These are phyloP conservation scores for Hyaena hyaena DNA, from an alignment of 2,113 vertebrate species.

Conservation along the genomic window DNA sequence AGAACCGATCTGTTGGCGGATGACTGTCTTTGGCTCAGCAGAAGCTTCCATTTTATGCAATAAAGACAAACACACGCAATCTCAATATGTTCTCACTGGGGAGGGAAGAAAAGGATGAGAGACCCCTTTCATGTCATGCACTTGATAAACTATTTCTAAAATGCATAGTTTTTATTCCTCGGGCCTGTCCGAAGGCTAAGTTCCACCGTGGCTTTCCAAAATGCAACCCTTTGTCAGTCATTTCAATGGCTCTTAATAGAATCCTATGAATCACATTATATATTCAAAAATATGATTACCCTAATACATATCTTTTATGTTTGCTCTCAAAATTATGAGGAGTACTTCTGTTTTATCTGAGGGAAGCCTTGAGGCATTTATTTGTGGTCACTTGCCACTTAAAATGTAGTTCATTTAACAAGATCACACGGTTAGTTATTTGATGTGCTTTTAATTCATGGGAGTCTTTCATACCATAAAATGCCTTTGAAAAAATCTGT, in stretches of 20 bases:
- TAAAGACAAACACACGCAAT: slow-evolving; percentile 60
- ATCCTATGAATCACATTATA: slow-evolving; percentile 71
- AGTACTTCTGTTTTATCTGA: slow-evolving; percentile 29
- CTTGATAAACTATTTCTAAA: slow-evolving; percentile 72
- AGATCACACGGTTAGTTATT: neutral
- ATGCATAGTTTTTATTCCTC: slow-evolving; percentile 55
- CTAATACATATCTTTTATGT: slow-evolving; percentile 73
- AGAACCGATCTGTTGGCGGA: neutral
- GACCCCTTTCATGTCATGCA: slow-evolving; percentile 18
- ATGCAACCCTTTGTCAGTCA: slow-evolving; percentile 63
- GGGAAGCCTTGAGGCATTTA: slow-evolving; percentile 55
- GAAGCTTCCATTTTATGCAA: slow-evolving; percentile 53
- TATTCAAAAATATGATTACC: slow-evolving; percentile 76
- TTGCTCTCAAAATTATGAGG: slow-evolving; percentile 63
- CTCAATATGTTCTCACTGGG: slow-evolving; percentile 58
- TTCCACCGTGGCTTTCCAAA: slow-evolving; percentile 67
- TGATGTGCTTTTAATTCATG: slow-evolving; percentile 53
- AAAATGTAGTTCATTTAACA: slow-evolving; percentile 39
- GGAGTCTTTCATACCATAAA: slow-evolving; percentile 18
- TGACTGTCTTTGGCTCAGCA: slow-evolving; percentile 11
- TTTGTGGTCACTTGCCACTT: slow-evolving; percentile 42
- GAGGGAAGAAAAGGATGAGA: slow-evolving; percentile 29
- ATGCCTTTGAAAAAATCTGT: neutral
- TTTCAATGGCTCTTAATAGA: slow-evolving; percentile 53
- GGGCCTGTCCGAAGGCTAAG: slow-evolving; percentile 58